Base-by-base conservation (phyloP, 1,140 invertebrate species). In the Contarinia nasturtii region DNA sequence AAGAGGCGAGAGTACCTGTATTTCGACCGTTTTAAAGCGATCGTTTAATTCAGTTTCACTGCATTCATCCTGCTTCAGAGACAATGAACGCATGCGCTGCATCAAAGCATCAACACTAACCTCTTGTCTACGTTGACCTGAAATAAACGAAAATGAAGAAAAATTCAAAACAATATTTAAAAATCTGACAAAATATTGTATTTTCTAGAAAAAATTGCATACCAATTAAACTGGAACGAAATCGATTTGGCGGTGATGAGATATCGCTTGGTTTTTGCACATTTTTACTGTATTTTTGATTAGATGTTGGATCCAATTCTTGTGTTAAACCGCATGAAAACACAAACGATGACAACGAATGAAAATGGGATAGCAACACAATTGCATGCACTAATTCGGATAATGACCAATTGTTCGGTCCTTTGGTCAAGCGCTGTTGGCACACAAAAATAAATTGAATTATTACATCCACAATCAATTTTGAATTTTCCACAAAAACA, bases 351-450 rank as follows among this genome's bases (percentile, higher is more conserved):
- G 79, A 83, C 10, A 91, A 67, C 11, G 82, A 79, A 67, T 91
- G 87, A 67, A 90, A 90, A 65, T 91, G 86, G 45, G 82, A 77
- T 53, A 91, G 63, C 33, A 91, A 70, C 18, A 86, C 82, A 55
- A 90, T 77, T 46, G 86, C 86, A 55, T 90, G 86, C 3, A 86
- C 82, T 49, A 92, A 73, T 67, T 91, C 86, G 7, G 82, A 79
- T 40, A 90, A 56, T 22, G 85, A 86, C 86, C 86, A 90, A 61
- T 77, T 85, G 58, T 86, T 76, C 51, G 74, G 72, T 34, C 80
- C 80, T 61, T 80, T 82, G 20, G 79, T 81, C 51, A 84, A 62
- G 66, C 75, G 76, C 80, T 82, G 59, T 18, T 51, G 51, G 48
- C 43, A 36, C 2, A n/a, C n/a, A n/a, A n/a, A n/a, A n/a, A n/a